Base-by-base conservation (phyloP, 2,113 vertebrate species). In the Halichoerus grypus region DNA sequence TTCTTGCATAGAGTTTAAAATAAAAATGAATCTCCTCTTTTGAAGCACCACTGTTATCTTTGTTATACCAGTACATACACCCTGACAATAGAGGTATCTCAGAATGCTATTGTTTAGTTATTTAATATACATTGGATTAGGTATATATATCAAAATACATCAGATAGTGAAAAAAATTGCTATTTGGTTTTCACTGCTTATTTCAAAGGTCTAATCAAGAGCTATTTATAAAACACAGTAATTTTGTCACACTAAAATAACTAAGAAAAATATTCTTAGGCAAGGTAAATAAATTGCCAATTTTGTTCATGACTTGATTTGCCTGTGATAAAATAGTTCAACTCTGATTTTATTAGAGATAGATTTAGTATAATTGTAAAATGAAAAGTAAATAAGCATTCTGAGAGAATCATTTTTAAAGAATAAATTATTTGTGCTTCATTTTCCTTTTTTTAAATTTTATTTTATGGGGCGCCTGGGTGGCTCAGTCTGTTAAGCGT, bases 151-250 rank as follows among this genome's bases (percentile, higher is more conserved):
- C 53, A 33, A 92, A 87, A 9, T 9, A 79, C 6, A 83, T 33
- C 18, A 39, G 16, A 92, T 5, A 19, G 8, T 4, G 1, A 28
- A 83, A 88, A 46, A 18, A 39, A 59, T 14, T 49, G 13, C 1
- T 51, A 16, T 21, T 67, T 96, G 81, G 28, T 51, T 92, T 77
- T 42, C 19, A 51, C 14, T 61, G 1, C 5, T 82, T 67, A 57
- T 84, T 90, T 80, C 61, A 69, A 67, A 88, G 6, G 3, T 79
- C 55, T 96, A 65, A 83, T 87, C 39, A 83, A 94, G 31, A 96
- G 2, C 1, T 72, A 87, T 33, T 80, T 86, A 90, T 53, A 67
- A 87, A 95, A 28, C 18, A 57, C 4, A 83, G 13, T 33, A 88
- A 88, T 53, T 81, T 74, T 89, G 14, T 57, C 24, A 95, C 63